Evolutionary conservation across 2,113 vertebrate genomes (phyloP).

Genomic region (Elephantulus edwardii): DNA sequence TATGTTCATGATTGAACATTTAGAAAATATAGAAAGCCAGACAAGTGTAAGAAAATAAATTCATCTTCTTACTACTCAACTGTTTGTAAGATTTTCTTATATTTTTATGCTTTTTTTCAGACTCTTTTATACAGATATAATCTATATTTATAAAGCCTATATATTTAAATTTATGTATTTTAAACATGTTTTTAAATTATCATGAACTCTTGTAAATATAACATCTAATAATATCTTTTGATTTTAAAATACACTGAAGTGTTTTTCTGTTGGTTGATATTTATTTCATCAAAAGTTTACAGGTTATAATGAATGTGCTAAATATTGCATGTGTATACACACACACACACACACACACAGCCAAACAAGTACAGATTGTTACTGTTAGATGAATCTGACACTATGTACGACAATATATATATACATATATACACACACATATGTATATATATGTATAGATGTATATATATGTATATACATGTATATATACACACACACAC

Average conservation of each 20-base stretch:
- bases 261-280: not conserved
- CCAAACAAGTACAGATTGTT: too few relatives aligned
- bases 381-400: too few relatives aligned
- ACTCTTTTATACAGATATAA: not conserved
- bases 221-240: not conserved
- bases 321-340: not conserved
- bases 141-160: not conserved
- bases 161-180: conserved; percentile 17
- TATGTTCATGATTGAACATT: conserved; percentile 22
- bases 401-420: too few relatives aligned
- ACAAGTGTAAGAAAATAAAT: too few relatives aligned
- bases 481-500: not conserved
- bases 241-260: not conserved
- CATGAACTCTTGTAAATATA: conserved; percentile 18
- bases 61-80: too few relatives aligned
- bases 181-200: conserved; percentile 24
- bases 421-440: too few relatives aligned
- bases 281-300: conserved; percentile 40
- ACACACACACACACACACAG: not conserved
- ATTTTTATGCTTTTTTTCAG: conserved; percentile 35
- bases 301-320: not conserved
- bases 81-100: conserved; percentile 23
- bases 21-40: conserved; percentile 28
- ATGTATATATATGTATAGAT: too few relatives aligned
- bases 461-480: not conserved